phyloP scores from a whole-genome alignment of 53 echinoderm and acorn worm species.

The Arbacia lixula region DNA sequence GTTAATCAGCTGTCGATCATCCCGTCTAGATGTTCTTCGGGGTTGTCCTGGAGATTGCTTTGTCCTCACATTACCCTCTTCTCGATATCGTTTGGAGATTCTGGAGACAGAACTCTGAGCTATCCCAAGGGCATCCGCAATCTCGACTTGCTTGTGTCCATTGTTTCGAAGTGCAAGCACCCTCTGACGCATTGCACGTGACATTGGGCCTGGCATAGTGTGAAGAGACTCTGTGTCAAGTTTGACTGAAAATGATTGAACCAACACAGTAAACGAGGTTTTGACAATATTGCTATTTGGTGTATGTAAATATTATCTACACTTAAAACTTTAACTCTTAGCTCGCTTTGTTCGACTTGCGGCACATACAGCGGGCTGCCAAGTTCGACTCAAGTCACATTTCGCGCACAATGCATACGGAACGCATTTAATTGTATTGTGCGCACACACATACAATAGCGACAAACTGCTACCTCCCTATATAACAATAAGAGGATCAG shows the following conservation, averaged over 20 bases:
- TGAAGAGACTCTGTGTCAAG: constrained; percentile 11
- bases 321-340: no score
- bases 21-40: constrained; percentile 8
- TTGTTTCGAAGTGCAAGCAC: constrained; percentile 10
- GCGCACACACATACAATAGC: no score
- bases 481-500: no score
- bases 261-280: constrained; percentile 11
- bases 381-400: no score
- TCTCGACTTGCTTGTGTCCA: constrained; percentile 9
- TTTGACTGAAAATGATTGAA: constrained; percentile 7
- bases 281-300: no score
- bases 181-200: constrained; percentile 11
- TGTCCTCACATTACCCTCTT: constrained; percentile 17
- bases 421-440: no score
- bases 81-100: constrained; percentile 15
- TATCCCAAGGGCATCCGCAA: constrained; percentile 20
- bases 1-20: constrained; percentile 7
- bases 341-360: no score
- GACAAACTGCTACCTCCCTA: no score
- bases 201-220: constrained; percentile 15
- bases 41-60: constrained; percentile 5
- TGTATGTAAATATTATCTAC: no score
- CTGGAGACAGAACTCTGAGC: constrained; percentile 15
- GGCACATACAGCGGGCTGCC: no score
- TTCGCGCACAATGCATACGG: no score